phyloP scores from a whole-genome alignment of 2,113 vertebrate genomes.

The Muntiacus muntjak region DNA sequence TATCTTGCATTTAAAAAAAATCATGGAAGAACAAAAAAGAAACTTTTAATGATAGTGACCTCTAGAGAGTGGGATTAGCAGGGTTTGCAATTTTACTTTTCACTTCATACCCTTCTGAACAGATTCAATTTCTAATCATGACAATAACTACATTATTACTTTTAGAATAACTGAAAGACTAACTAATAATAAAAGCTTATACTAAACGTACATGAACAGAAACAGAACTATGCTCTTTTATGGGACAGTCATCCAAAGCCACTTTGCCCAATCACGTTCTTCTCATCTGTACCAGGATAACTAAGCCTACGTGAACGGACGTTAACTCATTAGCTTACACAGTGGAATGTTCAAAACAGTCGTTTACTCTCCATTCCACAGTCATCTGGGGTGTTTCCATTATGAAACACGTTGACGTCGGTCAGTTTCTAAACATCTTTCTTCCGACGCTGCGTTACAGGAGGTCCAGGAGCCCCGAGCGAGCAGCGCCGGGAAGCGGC shows the following conservation, averaged over 20 bases:
- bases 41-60: not conserved
- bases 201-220: not conserved
- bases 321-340: not conserved
- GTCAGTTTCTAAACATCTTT: not conserved
- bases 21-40: not conserved
- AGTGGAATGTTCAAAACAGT: not conserved
- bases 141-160: not conserved
- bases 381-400: not conserved
- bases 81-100: not conserved
- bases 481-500: not conserved
- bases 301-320: not conserved
- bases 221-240: not conserved
- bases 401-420: not conserved
- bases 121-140: not conserved
- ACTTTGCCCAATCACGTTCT: not conserved
- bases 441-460: not conserved
- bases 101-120: not conserved
- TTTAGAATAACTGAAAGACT: not conserved
- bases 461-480: not conserved
- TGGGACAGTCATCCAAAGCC: not conserved
- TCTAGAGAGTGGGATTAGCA: not conserved
- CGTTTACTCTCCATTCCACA: not conserved
- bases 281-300: not conserved
- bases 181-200: not conserved
- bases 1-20: not conserved